Percentiles rank a stretch among this genome's conserved stretches.
These are phyloP conservation scores for Illadopsis cleaveri DNA, from an alignment of 2,113 vertebrate genomes.

Conservation along the genomic window DNA sequence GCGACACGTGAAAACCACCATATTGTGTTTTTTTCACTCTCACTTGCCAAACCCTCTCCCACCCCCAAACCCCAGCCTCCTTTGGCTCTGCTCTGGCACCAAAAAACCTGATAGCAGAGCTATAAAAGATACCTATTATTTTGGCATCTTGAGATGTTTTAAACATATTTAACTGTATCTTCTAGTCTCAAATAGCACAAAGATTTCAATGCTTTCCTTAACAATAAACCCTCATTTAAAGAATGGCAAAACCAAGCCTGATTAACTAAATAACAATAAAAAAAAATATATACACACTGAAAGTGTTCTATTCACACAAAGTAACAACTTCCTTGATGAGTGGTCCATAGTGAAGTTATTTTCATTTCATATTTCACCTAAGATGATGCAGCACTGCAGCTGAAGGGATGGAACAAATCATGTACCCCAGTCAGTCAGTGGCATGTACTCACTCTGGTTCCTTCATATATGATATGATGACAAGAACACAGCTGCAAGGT, in stretches of 20 bases:
- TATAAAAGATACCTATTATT: background rate
- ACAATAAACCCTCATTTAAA: background rate
- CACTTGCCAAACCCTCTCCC: background rate
- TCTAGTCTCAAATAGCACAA: background rate
- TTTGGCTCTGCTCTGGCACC: background rate
- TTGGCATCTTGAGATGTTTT: background rate
- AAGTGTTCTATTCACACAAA: background rate
- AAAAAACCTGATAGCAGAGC: background rate
- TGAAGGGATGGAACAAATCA: background rate
- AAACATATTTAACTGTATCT: background rate
- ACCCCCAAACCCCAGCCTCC: background rate
- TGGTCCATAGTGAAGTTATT: background rate
- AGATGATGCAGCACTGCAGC: background rate
- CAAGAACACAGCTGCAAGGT: background rate
- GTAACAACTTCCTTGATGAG: background rate
- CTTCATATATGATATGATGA: no score
- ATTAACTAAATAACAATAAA: background rate
- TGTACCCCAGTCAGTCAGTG: background rate
- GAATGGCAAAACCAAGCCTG: background rate
- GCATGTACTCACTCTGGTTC: background rate
- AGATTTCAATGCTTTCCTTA: background rate
- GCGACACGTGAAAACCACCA: background rate
- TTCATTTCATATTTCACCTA: background rate
- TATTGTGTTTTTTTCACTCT: background rate
- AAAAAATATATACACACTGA: background rate